These are phyloP conservation scores for Parnassius smintheus DNA, from an alignment of 2,888 invertebrate genomes.

Conservation along the genomic window DNA sequence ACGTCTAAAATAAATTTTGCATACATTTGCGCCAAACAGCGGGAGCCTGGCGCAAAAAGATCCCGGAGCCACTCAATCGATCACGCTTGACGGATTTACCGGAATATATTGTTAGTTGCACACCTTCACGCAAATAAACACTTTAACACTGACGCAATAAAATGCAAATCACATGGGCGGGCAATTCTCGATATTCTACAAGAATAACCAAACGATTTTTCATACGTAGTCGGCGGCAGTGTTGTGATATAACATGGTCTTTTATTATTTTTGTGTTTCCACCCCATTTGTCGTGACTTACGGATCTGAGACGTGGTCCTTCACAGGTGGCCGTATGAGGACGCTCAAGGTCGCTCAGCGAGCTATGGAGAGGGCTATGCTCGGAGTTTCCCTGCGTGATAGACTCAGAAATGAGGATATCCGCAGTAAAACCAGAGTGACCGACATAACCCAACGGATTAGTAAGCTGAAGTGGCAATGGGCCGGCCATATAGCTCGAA, in stretches of 20 bases:
- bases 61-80: slow-evolving; percentile 36
- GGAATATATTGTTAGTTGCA: slow-evolving; percentile 19
- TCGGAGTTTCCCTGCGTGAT: too few species aligned
- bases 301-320: too few species aligned
- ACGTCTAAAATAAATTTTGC: slow-evolving; percentile 24
- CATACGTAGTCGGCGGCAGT: slow-evolving; percentile 5
- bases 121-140: slow-evolving; percentile 20
- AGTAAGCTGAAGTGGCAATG: too few species aligned
- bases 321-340: too few species aligned
- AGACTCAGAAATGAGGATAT: too few species aligned
- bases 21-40: slow-evolving; percentile 29
- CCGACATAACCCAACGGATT: too few species aligned
- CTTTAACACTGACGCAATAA: slow-evolving; percentile 8
- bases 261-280: slow-evolving; percentile 20
- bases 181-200: slow-evolving; percentile 8
- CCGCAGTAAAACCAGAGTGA: too few species aligned
- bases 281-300: slow-evolving; percentile 24
- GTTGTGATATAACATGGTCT: slow-evolving; percentile 6
- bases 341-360: too few species aligned
- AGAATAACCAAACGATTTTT: slow-evolving; percentile 17
- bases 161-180: slow-evolving; percentile 13
- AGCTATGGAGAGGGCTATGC: too few species aligned
- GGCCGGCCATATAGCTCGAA: too few species aligned
- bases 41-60: slow-evolving; percentile 26
- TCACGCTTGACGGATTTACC: slow-evolving; percentile 37